Evolutionary conservation across 2,888 invertebrate species (phyloP).

Genomic region (Ptilodon capucinus): DNA sequence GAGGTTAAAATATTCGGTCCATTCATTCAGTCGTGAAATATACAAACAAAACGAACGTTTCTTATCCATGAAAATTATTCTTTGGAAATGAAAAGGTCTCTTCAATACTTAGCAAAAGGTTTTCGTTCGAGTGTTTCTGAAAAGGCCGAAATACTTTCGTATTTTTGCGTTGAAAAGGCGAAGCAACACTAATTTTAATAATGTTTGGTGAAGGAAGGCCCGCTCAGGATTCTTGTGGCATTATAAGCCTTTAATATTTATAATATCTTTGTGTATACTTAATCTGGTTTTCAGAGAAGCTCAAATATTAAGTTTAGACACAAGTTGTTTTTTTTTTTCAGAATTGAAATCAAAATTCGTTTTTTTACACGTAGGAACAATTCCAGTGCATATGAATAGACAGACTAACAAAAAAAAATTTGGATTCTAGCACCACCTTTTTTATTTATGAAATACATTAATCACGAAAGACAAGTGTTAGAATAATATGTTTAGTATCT

Average conservation of each 20-base stretch:
- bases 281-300: background rate
- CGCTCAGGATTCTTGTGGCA: background rate
- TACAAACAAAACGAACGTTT: background rate
- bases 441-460: no score
- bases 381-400: no score
- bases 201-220: slow-evolving; percentile 8
- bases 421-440: no score
- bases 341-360: no score
- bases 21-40: background rate
- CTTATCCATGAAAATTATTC: background rate
- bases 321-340: no score
- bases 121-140: background rate
- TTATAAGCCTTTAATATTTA: background rate
- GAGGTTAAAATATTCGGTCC: background rate
- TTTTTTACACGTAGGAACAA: no score
- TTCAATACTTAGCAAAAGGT: background rate
- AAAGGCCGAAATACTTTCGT: slow-evolving; percentile 3
- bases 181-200: slow-evolving; percentile 14
- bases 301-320: no score
- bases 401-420: no score
- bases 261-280: background rate
- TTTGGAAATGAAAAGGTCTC: background rate
- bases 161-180: slow-evolving; percentile 10
- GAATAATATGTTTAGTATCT: no score
- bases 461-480: no score